Evolutionary conservation across 2,797 vertebrate genomes (phyloP).

Genomic region (Thripadectes ignobilis): DNA sequence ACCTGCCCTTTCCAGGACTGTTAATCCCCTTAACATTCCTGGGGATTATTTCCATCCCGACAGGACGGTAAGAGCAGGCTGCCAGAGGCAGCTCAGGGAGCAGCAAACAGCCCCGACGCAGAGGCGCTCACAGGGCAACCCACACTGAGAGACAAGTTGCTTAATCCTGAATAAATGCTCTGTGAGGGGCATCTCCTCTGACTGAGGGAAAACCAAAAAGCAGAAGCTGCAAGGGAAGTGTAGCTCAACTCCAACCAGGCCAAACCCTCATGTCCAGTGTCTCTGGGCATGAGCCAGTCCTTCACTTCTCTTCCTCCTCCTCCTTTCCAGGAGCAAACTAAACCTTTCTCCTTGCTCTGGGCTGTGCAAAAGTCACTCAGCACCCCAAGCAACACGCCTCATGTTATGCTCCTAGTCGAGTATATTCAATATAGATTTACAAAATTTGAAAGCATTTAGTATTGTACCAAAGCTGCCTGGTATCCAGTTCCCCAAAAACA

Average conservation of each 20-base stretch:
- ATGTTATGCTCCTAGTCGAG: background rate
- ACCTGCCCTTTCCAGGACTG: background rate
- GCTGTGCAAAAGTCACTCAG: background rate
- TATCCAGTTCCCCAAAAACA: background rate
- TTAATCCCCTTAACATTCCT: conserved; percentile 56
- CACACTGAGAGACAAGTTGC: background rate
- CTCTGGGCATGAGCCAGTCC: background rate
- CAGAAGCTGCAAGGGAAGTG: background rate
- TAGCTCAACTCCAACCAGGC: fast-evolving
- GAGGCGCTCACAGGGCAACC: background rate
- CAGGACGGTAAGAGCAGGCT: background rate
- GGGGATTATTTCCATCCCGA: conserved; percentile 9
- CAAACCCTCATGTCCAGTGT: fast-evolving
- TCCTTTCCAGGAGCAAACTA: background rate
- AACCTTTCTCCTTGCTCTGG: background rate
- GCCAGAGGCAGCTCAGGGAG: background rate
- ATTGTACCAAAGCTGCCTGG: background rate
- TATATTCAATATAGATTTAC: background rate
- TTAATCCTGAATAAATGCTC: background rate
- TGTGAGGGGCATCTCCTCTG: background rate
- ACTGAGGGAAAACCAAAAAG: background rate
- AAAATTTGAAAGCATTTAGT: background rate
- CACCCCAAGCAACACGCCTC: background rate
- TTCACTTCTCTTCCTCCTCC: background rate
- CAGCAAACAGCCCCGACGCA: fast-evolving